These are phyloP conservation scores for Piezodorus guildinii DNA, from an alignment of 1,140 invertebrate genomes.

Conservation along the genomic window DNA sequence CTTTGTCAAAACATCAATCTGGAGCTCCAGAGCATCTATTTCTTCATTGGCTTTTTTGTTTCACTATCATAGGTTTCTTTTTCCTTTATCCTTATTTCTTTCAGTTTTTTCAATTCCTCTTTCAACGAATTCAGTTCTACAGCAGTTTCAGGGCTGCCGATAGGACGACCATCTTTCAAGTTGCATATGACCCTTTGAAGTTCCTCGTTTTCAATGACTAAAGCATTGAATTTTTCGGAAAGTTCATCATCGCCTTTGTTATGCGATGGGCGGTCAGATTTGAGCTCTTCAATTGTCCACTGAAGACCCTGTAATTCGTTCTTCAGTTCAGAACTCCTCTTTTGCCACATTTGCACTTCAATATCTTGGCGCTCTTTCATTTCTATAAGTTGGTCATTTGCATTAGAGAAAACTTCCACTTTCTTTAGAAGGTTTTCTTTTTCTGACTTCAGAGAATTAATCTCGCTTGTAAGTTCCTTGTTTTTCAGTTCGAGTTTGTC, in stretches of 20 bases:
- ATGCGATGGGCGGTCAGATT: constrained; percentile 39
- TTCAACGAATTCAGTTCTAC: constrained; percentile 11
- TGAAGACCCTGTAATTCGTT: constrained; percentile 34
- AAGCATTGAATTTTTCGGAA: constrained; percentile 22
- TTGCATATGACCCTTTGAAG: constrained; percentile 26
- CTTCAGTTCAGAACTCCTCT: constrained; percentile 47
- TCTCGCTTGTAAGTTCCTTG: constrained; percentile 42
- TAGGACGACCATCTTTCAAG: constrained; percentile 15
- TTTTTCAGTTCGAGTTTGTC: constrained; percentile 49
- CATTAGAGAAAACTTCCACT: constrained; percentile 58
- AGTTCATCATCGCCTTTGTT: constrained; percentile 32
- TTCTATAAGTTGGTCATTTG: constrained; percentile 64
- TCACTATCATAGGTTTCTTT: constrained; percentile 31
- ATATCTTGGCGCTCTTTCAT: constrained; percentile 67
- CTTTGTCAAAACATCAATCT: constrained; percentile 24
- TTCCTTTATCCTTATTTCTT: constrained; percentile 2
- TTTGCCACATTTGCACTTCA: constrained; percentile 52
- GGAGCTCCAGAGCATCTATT: constrained; percentile 35
- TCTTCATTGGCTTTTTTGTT: constrained; percentile 38
- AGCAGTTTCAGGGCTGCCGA: background rate
- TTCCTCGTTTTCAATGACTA: constrained; percentile 25
- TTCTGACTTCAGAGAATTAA: constrained; percentile 47
- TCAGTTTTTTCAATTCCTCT: constrained; percentile 12
- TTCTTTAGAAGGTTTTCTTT: constrained; percentile 53
- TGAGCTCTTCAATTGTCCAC: constrained; percentile 35